phyloP scores from a whole-genome alignment of 2,113 vertebrate species.

The Hepsetus odoe region DNA sequence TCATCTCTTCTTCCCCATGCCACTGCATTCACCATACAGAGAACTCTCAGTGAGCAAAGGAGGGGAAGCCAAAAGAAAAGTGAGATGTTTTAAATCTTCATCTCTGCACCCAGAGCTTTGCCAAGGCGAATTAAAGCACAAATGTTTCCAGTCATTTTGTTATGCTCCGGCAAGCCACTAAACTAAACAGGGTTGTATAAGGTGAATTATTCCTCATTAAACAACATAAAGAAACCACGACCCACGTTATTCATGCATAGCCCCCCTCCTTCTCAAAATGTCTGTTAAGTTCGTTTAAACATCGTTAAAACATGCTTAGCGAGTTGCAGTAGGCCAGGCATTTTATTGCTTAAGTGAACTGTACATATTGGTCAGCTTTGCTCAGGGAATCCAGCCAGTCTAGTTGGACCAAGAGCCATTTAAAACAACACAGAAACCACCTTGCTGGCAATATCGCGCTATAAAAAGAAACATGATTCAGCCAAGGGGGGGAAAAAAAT shows the following conservation, averaged over 20 bases:
- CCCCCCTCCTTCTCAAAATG: constrained; percentile 44
- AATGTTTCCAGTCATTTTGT: constrained; percentile 48
- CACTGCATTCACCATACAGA: constrained; percentile 29
- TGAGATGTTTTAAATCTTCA: constrained; percentile 10
- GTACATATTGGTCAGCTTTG: constrained; percentile 21
- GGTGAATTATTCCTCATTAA: constrained; percentile 68
- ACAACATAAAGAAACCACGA: constrained; percentile 41
- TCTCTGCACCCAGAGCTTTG: constrained; percentile 2
- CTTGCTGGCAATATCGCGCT: constrained; percentile 5
- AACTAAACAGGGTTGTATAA: constrained; percentile 35
- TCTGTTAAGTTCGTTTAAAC: constrained; percentile 66
- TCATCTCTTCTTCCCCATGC: constrained; percentile 8
- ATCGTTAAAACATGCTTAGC: constrained; percentile 67
- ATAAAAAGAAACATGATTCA: constrained; percentile 13
- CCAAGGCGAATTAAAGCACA: constrained; percentile 33
- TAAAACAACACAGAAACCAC: constrained; percentile 22
- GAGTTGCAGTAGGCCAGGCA: constrained; percentile 39
- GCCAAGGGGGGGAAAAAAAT: background rate
- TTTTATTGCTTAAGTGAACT: constrained; percentile 38
- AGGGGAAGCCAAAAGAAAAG: constrained; percentile 16
- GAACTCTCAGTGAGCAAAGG: background rate
- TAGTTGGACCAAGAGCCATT: background rate
- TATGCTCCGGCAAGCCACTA: constrained; percentile 29
- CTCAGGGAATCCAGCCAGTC: background rate
- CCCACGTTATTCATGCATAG: constrained; percentile 76